Percentiles rank a stretch among this genome's conserved stretches.
phyloP scores from a whole-genome alignment of 2,888 invertebrate genomes.

The Frankliniella fusca region DNA sequence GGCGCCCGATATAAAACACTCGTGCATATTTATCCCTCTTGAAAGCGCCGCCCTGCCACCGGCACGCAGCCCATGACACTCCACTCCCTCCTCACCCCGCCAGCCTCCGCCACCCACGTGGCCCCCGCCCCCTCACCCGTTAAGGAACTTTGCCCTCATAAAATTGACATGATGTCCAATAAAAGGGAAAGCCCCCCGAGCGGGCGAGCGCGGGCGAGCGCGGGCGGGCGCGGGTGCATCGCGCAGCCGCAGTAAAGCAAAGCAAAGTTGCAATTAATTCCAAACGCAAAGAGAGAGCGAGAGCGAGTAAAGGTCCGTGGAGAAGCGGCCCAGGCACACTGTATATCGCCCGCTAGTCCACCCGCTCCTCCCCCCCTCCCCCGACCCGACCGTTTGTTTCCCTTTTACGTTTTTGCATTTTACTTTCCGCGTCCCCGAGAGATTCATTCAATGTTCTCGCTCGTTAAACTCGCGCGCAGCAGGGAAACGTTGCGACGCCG shows the following conservation, averaged over 20 bases:
- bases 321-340: not conserved
- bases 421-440: slow-evolving; percentile 16
- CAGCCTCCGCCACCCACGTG: not conserved
- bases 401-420: slow-evolving; percentile 20
- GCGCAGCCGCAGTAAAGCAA: not conserved
- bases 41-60: not conserved
- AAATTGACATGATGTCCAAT: slow-evolving; percentile 19
- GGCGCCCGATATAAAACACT: slow-evolving; percentile 12
- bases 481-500: not conserved
- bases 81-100: not conserved
- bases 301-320: not conserved
- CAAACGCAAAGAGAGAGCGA: not conserved
- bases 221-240: too few species aligned
- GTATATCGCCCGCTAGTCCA: not conserved
- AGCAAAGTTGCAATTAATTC: slow-evolving; percentile 20
- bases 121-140: not conserved
- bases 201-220: not conserved
- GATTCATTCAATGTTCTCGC: slow-evolving; percentile 25
- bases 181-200: not conserved
- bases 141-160: not conserved
- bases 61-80: not conserved
- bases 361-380: not conserved
- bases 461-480: slow-evolving; percentile 6
- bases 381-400: not conserved
- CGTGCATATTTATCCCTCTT: slow-evolving; percentile 12